phyloP scores from a whole-genome alignment of 2,113 vertebrate genomes.

The Cyanoderma ruficeps region DNA sequence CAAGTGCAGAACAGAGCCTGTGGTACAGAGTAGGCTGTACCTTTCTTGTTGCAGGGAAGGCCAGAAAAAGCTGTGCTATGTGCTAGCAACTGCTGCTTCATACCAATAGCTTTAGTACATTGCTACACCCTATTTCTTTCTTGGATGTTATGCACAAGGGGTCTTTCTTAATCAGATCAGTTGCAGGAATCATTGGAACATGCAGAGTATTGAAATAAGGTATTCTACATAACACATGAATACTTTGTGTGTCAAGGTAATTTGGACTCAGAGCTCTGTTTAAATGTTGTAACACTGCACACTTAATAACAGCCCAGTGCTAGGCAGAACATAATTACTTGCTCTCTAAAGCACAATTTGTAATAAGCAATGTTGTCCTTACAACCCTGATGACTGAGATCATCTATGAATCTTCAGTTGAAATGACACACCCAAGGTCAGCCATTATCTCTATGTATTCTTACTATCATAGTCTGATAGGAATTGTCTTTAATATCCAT shows the following conservation, averaged over 20 bases:
- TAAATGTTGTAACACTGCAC: neutral
- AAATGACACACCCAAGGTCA: neutral
- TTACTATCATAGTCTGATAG: neutral
- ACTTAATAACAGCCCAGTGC: neutral
- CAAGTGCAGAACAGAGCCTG: neutral
- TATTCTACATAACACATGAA: neutral
- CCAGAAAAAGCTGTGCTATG: neutral
- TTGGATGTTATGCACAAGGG: neutral
- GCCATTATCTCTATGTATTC: neutral
- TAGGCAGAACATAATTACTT: neutral
- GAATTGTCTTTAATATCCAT: neutral
- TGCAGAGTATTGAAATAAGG: neutral
- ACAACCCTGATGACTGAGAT: neutral
- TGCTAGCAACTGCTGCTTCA: neutral
- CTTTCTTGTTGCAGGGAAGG: neutral
- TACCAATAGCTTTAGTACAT: neutral
- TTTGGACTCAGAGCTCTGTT: neutral
- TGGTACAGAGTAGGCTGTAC: neutral
- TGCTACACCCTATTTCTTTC: neutral
- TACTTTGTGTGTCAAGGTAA: neutral
- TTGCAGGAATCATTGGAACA: neutral
- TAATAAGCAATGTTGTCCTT: neutral
- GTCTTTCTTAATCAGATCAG: neutral
- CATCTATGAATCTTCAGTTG: neutral
- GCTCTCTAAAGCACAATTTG: neutral